Evolutionary conservation across 2,113 vertebrate genomes (phyloP).

Genomic region (Pteropus alecto): DNA sequence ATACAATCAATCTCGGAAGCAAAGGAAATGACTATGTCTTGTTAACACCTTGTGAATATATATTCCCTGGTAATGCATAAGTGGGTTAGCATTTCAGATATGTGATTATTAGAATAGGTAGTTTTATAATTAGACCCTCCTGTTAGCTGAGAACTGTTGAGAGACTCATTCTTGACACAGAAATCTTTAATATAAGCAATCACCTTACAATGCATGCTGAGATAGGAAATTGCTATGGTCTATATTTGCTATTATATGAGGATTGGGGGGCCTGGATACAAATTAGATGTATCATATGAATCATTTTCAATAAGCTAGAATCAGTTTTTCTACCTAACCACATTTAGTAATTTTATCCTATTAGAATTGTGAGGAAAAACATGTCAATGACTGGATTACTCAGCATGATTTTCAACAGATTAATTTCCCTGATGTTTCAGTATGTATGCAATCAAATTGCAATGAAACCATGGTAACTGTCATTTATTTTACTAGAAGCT

Average conservation of each 20-base stretch:
- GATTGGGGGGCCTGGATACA: background rate
- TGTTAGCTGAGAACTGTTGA: background rate
- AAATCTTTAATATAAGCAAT: slow-evolving; percentile 23
- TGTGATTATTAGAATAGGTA: background rate
- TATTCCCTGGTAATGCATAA: background rate
- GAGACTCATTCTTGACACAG: background rate
- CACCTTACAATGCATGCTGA: background rate
- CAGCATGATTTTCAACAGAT: background rate
- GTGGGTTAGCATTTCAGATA: background rate
- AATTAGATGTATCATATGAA: background rate
- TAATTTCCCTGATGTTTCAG: background rate
- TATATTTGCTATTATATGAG: background rate
- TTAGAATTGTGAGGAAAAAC: slow-evolving; percentile 39
- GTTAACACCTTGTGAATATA: background rate
- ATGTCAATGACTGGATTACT: slow-evolving; percentile 24
- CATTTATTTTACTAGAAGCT: slow-evolving; percentile 8
- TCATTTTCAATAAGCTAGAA: background rate
- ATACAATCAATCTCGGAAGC: background rate
- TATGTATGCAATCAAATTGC: background rate
- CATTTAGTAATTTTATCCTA: slow-evolving; percentile 36
- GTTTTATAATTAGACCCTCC: slow-evolving; percentile 3
- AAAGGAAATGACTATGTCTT: slow-evolving; percentile 8
- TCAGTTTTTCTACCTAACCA: background rate
- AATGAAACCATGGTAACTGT: slow-evolving; percentile 29
- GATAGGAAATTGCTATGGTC: background rate